Evolutionary conservation across 2,888 invertebrate species (phyloP), one percentile per base, ranked within the genome.

Genomic region (Melieria crassipennis): DNA sequence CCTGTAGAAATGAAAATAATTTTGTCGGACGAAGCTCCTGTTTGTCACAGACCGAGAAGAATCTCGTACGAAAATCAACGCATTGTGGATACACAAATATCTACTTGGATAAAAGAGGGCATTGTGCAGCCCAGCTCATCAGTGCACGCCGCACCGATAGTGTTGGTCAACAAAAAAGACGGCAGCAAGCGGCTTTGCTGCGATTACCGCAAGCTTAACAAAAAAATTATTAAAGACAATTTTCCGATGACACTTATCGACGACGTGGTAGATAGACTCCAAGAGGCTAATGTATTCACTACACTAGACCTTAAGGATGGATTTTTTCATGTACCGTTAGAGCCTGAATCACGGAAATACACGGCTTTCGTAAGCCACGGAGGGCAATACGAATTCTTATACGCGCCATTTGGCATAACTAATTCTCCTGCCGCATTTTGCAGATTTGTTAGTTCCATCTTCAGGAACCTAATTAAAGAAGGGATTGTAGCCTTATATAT

Each of bases 391-490:
- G 63, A 63, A 11, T 63, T 48, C 5, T 13, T 42, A 16, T 64
- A 48, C 52, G 64, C 13, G 47, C 46, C 61, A 1, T 61, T 61
- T 45, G 46, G 61, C 46, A 45, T 61, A 46, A 46, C 61, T 46
- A 57, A 57, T 57, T 16, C 57, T 5, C 57, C 13, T 6, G 5
- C 57, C 30, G 30, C 30, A 30, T 30, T 30, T 50, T 57, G 57
- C 30, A n/a, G 56, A 1, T 71, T 69, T 30, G 58, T 71, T 7
- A 45, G 48, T 30, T 48, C 46, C 13, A 64, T 71, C 1, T 69
- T 73, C 45, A 69, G 73, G n/a, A 43, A 68, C 1, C 47, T 73
- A 9, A 66, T 73, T 4, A 52, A 16, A 7, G 67, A 70, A 10
- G 42, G n/a, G 42, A 30, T 4, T 1, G 42, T 73, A 4, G 47